Evolutionary conservation across 2,888 invertebrate genomes (phyloP).

Genomic region (Tupiocoris notatus): DNA sequence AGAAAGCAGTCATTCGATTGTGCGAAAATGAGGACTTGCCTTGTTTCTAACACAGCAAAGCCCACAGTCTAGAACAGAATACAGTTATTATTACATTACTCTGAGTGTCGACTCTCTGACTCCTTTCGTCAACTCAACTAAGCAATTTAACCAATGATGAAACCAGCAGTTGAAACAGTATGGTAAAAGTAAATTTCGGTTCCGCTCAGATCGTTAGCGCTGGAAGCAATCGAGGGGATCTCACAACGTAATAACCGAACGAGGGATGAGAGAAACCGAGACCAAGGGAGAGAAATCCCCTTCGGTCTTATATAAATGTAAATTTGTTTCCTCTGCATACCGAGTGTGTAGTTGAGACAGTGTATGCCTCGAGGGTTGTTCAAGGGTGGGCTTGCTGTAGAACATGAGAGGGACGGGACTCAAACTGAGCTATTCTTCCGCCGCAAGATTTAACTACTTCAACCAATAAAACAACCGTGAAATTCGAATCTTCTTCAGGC

Average conservation of each 20-base stretch:
- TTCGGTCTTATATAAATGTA: slow-evolving; percentile 33
- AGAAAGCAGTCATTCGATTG: too few species aligned
- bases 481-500: too few species aligned
- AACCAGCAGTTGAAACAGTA: slow-evolving; percentile 1
- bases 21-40: too few species aligned
- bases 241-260: slow-evolving; percentile 22
- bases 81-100: background rate
- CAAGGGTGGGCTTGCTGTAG: background rate
- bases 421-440: background rate
- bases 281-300: background rate
- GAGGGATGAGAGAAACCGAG: background rate
- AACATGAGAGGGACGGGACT: background rate
- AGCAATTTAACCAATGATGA: background rate
- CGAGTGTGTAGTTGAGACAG: slow-evolving; percentile 34
- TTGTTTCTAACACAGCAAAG: too few species aligned
- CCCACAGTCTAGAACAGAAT: background rate
- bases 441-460: background rate
- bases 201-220: slow-evolving; percentile 25
- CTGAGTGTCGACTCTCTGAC: background rate
- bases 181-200: slow-evolving; percentile 27
- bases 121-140: background rate
- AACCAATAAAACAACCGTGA: background rate
- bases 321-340: slow-evolving; percentile 30
- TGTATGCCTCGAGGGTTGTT: slow-evolving; percentile 17
- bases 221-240: slow-evolving; percentile 35